Evolutionary conservation across 2,888 invertebrate species (phyloP).

Genomic region (Drosophila dives): DNA sequence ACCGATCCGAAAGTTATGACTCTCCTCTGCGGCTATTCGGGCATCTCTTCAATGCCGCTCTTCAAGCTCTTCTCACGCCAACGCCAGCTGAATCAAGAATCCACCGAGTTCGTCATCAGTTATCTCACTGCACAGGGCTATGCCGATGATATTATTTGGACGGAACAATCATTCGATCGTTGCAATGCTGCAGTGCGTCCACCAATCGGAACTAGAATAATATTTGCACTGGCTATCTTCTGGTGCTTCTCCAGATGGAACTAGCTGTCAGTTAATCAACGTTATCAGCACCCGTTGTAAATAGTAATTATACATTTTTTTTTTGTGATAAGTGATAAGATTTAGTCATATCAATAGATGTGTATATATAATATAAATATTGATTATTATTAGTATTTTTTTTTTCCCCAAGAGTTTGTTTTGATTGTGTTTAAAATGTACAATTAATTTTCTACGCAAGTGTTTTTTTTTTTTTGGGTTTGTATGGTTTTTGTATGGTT

Average conservation of each 20-base stretch:
- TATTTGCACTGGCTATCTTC: conserved; percentile 7
- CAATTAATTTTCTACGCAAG: neutral
- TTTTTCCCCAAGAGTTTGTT: neutral
- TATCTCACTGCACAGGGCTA: conserved; percentile 5
- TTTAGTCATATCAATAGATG: neutral
- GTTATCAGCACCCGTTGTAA: neutral
- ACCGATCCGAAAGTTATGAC: conserved; percentile 36
- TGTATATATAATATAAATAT: neutral
- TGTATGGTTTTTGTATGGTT: neutral
- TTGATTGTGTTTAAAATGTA: too few relatives aligned
- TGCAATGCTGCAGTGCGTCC: conserved; percentile 41
- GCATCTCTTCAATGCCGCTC: conserved; percentile 48
- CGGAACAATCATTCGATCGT: conserved; percentile 48
- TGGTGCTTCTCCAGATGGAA: neutral
- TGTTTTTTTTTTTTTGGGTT: neutral
- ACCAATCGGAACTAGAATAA: neutral
- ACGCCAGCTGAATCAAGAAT: neutral
- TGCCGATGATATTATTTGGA: conserved; percentile 44
- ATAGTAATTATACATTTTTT: neutral
- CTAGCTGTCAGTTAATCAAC: neutral
- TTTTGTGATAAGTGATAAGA: neutral
- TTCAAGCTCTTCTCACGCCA: conserved; percentile 57
- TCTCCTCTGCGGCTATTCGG: conserved; percentile 60
- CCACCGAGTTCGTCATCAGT: conserved; percentile 2
- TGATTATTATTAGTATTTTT: neutral